Percentiles rank a stretch among this genome's conserved stretches.
Evolutionary conservation across 2,113 vertebrate genomes (phyloP).

Genomic region (Pterocles gutturalis): DNA sequence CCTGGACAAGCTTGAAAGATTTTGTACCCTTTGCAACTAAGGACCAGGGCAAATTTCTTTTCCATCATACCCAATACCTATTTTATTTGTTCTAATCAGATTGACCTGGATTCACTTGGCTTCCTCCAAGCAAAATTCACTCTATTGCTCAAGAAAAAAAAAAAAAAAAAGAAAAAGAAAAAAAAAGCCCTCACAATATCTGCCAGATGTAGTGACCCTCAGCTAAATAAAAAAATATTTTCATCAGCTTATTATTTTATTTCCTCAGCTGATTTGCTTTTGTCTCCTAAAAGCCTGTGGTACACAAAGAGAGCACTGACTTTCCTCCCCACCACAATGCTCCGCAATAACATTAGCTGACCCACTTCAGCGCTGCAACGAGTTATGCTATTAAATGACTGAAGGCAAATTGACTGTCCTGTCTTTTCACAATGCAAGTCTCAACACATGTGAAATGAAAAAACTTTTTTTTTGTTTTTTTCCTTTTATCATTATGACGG

Average conservation of each 20-base stretch:
- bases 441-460: neutral
- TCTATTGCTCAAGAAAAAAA: neutral
- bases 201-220: constrained; percentile 24
- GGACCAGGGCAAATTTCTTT: neutral
- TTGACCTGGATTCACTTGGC: constrained; percentile 56
- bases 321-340: neutral
- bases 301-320: constrained; percentile 29
- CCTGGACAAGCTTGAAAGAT: neutral
- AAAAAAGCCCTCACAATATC: neutral
- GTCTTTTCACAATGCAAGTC: neutral
- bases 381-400: constrained; percentile 20
- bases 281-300: constrained; percentile 48
- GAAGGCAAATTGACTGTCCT: constrained; percentile 24
- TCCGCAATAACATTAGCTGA: constrained; percentile 17
- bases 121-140: constrained; percentile 50
- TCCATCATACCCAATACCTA: neutral
- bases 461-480: neutral
- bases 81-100: constrained; percentile 47
- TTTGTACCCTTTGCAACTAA: constrained; percentile 2
- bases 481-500: neutral
- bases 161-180: neutral
- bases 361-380: neutral
- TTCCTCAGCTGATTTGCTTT: constrained; percentile 39
- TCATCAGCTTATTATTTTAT: constrained; percentile 27
- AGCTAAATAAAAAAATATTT: neutral